Evolutionary conservation across 2,113 vertebrate species (phyloP), one percentile per base, ranked within the genome.

Genomic region (Ascaphus truei): DNA sequence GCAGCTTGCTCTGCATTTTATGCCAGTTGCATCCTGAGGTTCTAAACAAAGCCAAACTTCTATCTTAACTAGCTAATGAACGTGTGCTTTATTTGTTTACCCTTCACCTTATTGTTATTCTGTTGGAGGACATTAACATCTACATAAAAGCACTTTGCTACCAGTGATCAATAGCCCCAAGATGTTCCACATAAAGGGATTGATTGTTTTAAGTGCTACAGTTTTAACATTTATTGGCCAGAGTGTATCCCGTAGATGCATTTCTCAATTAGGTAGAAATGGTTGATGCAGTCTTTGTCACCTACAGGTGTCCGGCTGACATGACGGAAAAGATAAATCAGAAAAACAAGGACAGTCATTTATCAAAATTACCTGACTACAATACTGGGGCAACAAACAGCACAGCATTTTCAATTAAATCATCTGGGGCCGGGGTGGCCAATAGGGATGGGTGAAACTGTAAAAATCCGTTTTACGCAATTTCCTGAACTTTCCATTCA

Each of bases 121-220:
- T 25, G 30, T 71, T 71, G 47, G 45, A 58, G 36, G 45, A 34
- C 66, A 50, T 52, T 71, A 50, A 48, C 43, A 69, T 69, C 56
- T 60, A 60, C 33, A 51, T 60, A 60, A 61, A 71, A 71, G 56
- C 26, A 43, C 56, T 52, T 18, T 10, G 16, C 31, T 20, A 51
- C 33, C 31, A 60, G 10, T 30, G 57, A 71, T 60, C 56, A 52
- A 71, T 71, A 61, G 57, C 33, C 56, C 55, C 11, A 20, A 37
- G 33, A 41, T 71, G 67, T 71, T 52, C 67, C 57, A 41, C 18
- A 61, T 61, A 71, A 71, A 61, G 45, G 57, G 33, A 71, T 61
- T 71, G 67, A 71, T 71, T 71, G 61, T 61, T 71, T 71, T 52
- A 71, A 71, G 67, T 71, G 67, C 67, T 61, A 25, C 16, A 25